Conservation (phyloP, 2,888 invertebrate species). For the Eupithecia exiguata region DNA sequence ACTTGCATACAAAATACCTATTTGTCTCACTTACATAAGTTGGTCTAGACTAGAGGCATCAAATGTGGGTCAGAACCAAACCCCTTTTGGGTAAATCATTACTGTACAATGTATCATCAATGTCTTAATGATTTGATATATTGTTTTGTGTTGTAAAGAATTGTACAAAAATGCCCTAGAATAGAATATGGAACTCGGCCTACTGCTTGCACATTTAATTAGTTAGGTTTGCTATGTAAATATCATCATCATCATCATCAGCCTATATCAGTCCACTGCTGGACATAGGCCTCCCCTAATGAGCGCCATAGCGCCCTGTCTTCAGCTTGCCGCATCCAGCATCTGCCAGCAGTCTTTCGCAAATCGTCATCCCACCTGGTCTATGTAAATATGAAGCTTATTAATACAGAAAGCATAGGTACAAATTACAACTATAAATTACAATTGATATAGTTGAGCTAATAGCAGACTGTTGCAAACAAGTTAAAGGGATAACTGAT, state of each 20-base stretch:
- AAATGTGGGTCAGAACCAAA: conserved; percentile 55
- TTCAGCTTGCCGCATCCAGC: too few relatives aligned
- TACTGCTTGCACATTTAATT: not conserved
- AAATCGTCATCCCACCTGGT: too few relatives aligned
- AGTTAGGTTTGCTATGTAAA: too few relatives aligned
- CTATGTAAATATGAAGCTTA: too few relatives aligned
- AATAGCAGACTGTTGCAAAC: not conserved
- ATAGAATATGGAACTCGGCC: not conserved
- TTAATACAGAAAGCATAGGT: not conserved
- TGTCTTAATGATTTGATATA: conserved; percentile 22
- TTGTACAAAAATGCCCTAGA: not conserved
- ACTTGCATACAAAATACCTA: conserved; percentile 30
- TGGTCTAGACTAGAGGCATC: conserved; percentile 41
- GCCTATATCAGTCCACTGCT: too few relatives aligned
- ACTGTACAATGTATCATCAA: conserved; percentile 46
- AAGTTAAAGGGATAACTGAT: not conserved
- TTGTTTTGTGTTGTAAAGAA: not conserved
- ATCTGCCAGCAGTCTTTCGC: too few relatives aligned
- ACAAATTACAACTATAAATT: not conserved
- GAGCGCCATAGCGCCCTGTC: too few relatives aligned
- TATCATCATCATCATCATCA: too few relatives aligned
- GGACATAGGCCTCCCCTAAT: too few relatives aligned
- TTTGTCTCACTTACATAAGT: conserved; percentile 45
- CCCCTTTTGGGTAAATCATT: conserved; percentile 53
- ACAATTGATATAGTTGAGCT: not conserved